Evolutionary conservation across 2,888 invertebrate species (phyloP), one percentile per base, ranked within the genome.

Genomic region (Dynastes grantii): DNA sequence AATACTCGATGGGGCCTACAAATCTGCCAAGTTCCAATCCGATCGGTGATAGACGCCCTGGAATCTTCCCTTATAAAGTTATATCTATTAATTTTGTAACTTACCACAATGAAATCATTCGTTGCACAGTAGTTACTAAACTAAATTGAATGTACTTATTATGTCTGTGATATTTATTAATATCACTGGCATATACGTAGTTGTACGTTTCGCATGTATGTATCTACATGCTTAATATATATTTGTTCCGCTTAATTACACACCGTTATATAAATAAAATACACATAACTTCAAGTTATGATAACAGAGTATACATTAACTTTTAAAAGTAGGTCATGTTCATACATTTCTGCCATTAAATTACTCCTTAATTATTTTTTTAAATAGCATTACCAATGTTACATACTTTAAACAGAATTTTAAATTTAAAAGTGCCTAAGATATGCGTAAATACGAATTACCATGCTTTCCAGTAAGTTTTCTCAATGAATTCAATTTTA

Each of bases 281-380:
- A 49, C 68, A 67, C 68, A 40, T 71, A 71, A 63, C 61, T 45
- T 71, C 45, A 64, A 40, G 51, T 70, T 78, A 71, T 80, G 80
- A 79, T 77, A 82, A 79, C 79, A 45, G 67, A 77, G 81, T 78
- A 82, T 83, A 80, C 80, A 82, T 82, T 82, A 83, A 82, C 83
- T 83, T 83, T 83, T 82, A 80, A 78, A 83, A 82, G 80, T 82
- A 77, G 83, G 83, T 82, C 83, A 83, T 79, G 83, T 82, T 80
- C 82, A 80, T 76, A 68, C 75, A 71, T 78, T 40, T 73, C 73
- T 58, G 37, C 58, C 40, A 73, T 58, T 73, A 73, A 73, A 58
- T 58, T 58, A 37, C 58, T 58, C 22, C 40, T 61, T 61, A 61
- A 73, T 61, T 73, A 73, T 73, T 73, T 73, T 73, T 61, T 45